Base-by-base conservation (phyloP, 2,797 vertebrate species). In the Carcharodon carcharias region DNA sequence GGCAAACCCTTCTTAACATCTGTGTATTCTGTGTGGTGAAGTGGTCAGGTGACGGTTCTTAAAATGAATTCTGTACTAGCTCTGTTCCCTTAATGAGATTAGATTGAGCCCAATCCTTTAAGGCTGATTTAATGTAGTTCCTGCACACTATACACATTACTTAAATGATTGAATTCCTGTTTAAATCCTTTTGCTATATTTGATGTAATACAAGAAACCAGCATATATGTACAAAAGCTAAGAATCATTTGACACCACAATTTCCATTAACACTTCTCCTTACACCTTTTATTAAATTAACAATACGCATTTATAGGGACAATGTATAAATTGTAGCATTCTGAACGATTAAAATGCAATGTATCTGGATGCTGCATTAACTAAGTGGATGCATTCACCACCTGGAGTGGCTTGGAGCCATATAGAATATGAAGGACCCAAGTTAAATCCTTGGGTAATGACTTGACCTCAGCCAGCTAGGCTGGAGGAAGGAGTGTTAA, bases 61-160 rank as follows among this genome's bases (percentile, higher is more conserved):
- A 85, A 50, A 50, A 23, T 85, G 50, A 85, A 85, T 89, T 89
- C 50, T 14, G 54, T 89, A 58, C 82, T 5, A 35, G 56, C 28
- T 58, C 87, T 58, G 87, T 89, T 89, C 87, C 16, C 28, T 89
- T 58, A 89, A 85, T 85, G 50, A 89, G 87, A 89, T 89, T 89
- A 89, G 12, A 26, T 89, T 35, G 56, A 89, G 28, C 58, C 12
- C 87, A 89, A 58, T 58, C 54, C 56, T 58, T 56, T 89, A 35
- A 56, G 50, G 35, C 87, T 89, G 31, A 89, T 35, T 89, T 85
- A 85, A 85, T 50, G 82, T 85, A 50, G 82, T 85, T 85, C 40
- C 23, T 85, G 82, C 82, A 50, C 82, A 82, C 21, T 82, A 45
- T 82, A 82, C 40, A 82, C 80, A 85, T 6, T 50, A 85, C 45